Percentiles rank a stretch among this genome's conserved stretches.
These are phyloP conservation scores for Mesorhabditis sp. DNA, from an alignment of 2,888 invertebrate genomes.

Conservation along the genomic window DNA sequence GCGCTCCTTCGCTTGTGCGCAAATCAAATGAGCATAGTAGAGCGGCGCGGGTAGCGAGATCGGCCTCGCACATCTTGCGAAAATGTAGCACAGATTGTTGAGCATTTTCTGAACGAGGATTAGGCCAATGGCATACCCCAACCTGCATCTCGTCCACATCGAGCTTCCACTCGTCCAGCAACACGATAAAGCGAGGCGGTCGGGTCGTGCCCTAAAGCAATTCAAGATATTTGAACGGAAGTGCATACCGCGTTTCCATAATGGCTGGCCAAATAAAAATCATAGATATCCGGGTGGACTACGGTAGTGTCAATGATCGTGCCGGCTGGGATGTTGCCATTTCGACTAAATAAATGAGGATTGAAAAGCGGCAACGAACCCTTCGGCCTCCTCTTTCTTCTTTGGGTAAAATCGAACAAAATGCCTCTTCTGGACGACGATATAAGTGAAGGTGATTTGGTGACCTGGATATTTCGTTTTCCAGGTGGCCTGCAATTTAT, in stretches of 20 bases:
- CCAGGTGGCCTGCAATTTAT: neutral
- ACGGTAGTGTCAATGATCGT: slow-evolving; percentile 23
- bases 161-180: slow-evolving; percentile 99
- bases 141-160: slow-evolving; percentile 86
- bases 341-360: neutral
- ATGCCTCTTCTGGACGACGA: slow-evolving; percentile 39
- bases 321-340: slow-evolving; percentile 23
- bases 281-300: slow-evolving; percentile 67
- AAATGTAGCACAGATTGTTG: slow-evolving; percentile 30
- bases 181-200: slow-evolving; percentile 96
- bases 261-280: slow-evolving; percentile 87
- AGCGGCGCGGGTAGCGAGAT: slow-evolving; percentile 98
- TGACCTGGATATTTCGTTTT: neutral
- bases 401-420: slow-evolving; percentile 20
- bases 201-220: slow-evolving; percentile 77
- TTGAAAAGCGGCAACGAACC: neutral
- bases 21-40: slow-evolving; percentile 97
- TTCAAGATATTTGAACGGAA: neutral
- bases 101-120: slow-evolving; percentile 27
- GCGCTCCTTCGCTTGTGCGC: slow-evolving; percentile 80
- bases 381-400: slow-evolving; percentile 1
- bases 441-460: slow-evolving; percentile 27
- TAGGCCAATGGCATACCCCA: neutral
- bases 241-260: slow-evolving; percentile 20
- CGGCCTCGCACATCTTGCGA: slow-evolving; percentile 72